phyloP scores from a whole-genome alignment of 1,140 invertebrate genomes.

The Hetaerina americana region DNA sequence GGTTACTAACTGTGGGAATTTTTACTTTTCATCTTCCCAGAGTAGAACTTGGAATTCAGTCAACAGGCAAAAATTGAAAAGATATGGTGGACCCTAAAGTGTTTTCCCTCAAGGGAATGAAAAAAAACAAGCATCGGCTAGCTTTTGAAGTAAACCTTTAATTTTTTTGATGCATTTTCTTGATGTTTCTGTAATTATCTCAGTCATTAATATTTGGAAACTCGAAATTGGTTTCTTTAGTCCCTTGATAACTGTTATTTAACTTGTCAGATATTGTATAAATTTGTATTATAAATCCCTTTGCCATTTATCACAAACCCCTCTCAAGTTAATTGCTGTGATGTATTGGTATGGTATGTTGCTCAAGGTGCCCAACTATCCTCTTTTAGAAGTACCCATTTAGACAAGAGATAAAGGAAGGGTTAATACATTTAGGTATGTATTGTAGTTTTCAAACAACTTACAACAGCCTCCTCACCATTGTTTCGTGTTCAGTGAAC shows the following conservation, averaged over 20 bases:
- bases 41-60: too few relatives aligned
- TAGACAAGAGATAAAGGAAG: not conserved
- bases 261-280: not conserved
- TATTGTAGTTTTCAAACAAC: not conserved
- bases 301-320: not conserved
- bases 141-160: too few relatives aligned
- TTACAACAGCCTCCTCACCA: not conserved
- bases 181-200: not conserved
- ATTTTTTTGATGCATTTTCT: not conserved
- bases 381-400: not conserved
- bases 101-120: too few relatives aligned
- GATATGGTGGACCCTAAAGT: too few relatives aligned
- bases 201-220: not conserved
- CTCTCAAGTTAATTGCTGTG: not conserved
- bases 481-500: not conserved
- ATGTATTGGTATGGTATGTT: not conserved
- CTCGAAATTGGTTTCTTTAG: not conserved
- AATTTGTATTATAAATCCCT: not conserved
- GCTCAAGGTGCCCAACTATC: not conserved
- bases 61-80: too few relatives aligned
- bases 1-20: too few relatives aligned
- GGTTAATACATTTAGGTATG: not conserved
- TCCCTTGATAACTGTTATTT: not conserved
- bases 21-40: too few relatives aligned
- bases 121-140: too few relatives aligned